These are phyloP conservation scores for Lasioglossum marginatum DNA, from an alignment of 2,888 invertebrate species.

Conservation along the genomic window DNA sequence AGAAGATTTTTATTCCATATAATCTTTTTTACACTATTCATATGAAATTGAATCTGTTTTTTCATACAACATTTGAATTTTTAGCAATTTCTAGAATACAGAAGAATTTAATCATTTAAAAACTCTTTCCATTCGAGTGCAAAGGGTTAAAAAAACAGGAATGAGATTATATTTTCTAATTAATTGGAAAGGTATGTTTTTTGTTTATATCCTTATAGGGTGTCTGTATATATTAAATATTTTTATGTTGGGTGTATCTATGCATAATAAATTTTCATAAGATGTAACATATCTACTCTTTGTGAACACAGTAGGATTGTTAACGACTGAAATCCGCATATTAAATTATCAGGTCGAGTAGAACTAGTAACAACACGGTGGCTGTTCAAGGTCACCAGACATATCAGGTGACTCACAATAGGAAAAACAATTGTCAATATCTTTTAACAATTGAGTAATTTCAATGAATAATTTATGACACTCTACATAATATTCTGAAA, in stretches of 20 bases:
- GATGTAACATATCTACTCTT: background rate
- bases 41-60: too few species aligned
- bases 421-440: background rate
- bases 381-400: background rate
- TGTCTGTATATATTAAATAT: background rate
- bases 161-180: too few species aligned
- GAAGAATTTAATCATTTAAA: too few species aligned
- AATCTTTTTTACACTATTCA: too few species aligned
- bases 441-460: too few species aligned
- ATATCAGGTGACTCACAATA: background rate
- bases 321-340: background rate
- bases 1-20: too few species aligned
- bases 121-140: too few species aligned
- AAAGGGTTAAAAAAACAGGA: too few species aligned
- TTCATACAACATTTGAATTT: too few species aligned
- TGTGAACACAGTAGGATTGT: background rate
- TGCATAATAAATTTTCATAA: too few species aligned
- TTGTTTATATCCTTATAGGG: background rate
- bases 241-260: background rate
- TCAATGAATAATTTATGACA: background rate
- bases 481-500: background rate
- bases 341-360: background rate
- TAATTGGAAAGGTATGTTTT: background rate
- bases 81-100: too few species aligned
- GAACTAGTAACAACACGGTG: background rate